Conservation (phyloP, 2,888 invertebrate genomes). For the Heliconius erato region DNA sequence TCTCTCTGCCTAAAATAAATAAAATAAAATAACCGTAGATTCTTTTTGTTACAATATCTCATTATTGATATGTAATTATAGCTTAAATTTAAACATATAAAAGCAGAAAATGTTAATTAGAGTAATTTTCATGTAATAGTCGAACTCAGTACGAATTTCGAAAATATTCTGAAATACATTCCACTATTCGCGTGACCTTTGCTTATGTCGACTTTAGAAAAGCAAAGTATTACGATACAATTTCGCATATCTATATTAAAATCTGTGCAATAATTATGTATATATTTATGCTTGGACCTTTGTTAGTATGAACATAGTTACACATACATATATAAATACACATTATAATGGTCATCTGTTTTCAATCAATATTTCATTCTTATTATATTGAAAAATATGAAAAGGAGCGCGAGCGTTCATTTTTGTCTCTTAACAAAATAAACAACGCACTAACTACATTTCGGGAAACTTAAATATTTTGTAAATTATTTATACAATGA, state of each 20-base stretch:
- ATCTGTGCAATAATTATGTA: not conserved
- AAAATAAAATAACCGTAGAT: no score
- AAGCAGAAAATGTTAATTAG: not conserved
- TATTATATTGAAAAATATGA: no score
- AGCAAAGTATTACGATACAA: slow-evolving; percentile 1
- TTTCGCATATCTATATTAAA: not conserved
- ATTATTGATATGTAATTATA: no score
- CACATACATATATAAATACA: not conserved
- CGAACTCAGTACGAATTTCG: not conserved
- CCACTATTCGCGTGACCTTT: not conserved
- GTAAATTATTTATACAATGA: not conserved
- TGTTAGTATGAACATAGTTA: not conserved
- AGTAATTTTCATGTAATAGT: not conserved
- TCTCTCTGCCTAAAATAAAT: no score
- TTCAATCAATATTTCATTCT: no score
- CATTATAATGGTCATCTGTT: not conserved
- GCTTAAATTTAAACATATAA: not conserved
- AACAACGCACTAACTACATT: no score
- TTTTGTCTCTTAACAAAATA: no score
- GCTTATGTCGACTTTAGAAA: not conserved
- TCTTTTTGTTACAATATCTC: no score
- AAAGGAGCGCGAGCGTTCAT: no score
- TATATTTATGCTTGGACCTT: not conserved
- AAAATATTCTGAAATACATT: no score
- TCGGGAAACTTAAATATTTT: no score